A percentile compares a stretch with the other conserved stretches of the same genome.
Evolutionary conservation across 1,140 invertebrate genomes (phyloP).

Genomic region (Teleopsis dalmanni): DNA sequence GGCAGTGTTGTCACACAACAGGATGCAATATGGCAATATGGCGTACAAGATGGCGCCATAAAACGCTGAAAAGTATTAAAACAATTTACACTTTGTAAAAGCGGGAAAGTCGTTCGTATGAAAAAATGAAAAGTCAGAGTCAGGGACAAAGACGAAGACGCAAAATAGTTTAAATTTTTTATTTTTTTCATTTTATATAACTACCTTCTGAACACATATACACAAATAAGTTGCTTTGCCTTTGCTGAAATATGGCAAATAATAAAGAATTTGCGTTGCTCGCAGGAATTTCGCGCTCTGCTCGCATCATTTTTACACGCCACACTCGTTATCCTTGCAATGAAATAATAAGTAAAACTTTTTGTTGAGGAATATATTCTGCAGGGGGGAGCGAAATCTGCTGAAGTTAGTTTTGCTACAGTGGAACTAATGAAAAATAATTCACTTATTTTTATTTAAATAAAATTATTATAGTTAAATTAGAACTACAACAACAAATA

Average conservation of each 20-base stretch:
- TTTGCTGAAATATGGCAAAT: not conserved
- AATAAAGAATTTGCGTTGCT: not conserved
- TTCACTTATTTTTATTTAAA: too few species aligned
- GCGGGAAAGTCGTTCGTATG: too few species aligned
- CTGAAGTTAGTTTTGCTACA: too few species aligned
- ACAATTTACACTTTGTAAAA: constrained; percentile 43
- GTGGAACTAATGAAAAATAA: too few species aligned
- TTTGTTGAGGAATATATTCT: too few species aligned
- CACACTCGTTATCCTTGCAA: too few species aligned
- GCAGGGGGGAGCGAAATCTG: too few species aligned
- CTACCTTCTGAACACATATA: not conserved
- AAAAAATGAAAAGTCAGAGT: constrained; percentile 2
- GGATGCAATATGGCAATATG: constrained; percentile 8
- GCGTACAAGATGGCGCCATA: constrained; percentile 12
- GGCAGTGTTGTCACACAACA: not conserved
- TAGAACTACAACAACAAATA: too few species aligned
- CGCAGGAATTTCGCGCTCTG: not conserved
- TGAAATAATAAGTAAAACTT: too few species aligned
- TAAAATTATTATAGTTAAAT: too few species aligned
- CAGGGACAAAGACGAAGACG: not conserved
- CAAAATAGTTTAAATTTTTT: not conserved
- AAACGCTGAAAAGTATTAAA: constrained; percentile 35
- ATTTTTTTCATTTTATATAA: too few species aligned
- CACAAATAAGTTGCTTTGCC: not conserved
- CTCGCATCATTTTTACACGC: too few species aligned